Base-by-base conservation (phyloP, 2,797 vertebrate genomes). In the Arctocebus calabarensis region DNA sequence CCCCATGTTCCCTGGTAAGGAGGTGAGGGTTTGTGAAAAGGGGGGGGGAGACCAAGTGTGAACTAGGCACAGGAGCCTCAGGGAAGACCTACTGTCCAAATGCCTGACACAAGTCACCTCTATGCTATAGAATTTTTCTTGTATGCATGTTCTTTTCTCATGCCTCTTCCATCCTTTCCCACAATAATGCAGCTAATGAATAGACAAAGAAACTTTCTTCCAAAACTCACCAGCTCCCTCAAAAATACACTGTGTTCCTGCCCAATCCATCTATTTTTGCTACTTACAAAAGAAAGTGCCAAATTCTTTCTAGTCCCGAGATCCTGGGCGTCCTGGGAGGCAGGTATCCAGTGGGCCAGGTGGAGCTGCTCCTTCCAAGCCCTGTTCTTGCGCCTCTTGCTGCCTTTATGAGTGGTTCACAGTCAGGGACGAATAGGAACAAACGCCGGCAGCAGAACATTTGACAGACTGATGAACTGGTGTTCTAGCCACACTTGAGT, bases 331-430 rank as follows among this genome's bases (percentile, higher is more conserved):
- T 20, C 22, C 52, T 16, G 13, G 52, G n/a, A 79, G 52, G 52
- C n/a, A n/a, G 29, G 25, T 29, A 2, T 43, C 3, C 1, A 25
- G 55, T 0, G 2, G 52, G 70, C 32, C 25, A 6, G 37, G 12
- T 40, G 13, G 32, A 32, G 43, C 2, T 6, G 0, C 5, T n/a
- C 74, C n/a, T 32, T 3, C 34, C 0, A 1, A 40, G 73, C 55
- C 62, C 43, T 5, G 13, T 3, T 29, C 29, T n/a, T 20, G 19
- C 2, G 3, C 73, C 79, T 62, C 48, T 3, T 62, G 55, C 59
- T 17, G 22, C 34, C 32, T 20, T 37, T n/a, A 13, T 29, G 64
- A 52, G 59, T 66, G 32, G 32, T 66, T 93, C 66, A 1, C 2
- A 16, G 57, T 48, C 4, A 17, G 14, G 32, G 27, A 40, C 1